A percentile compares a stretch with the other conserved stretches of the same genome.
Evolutionary conservation across 2,113 vertebrate species (phyloP).

Genomic region (Oplegnathus fasciatus): DNA sequence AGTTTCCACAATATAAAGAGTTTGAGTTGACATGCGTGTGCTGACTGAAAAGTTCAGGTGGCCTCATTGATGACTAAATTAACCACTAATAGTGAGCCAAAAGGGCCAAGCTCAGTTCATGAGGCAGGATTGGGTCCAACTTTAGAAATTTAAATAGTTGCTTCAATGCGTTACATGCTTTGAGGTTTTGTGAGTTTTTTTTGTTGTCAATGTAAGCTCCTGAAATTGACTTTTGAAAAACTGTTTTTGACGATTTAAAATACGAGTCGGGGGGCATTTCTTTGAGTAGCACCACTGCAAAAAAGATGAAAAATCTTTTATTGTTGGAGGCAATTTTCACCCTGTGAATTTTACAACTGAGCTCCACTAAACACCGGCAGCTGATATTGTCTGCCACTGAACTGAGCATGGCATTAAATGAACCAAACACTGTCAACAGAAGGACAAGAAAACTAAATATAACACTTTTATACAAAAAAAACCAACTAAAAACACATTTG

Average conservation of each 20-base stretch:
- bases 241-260: not conserved
- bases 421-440: conserved; percentile 7
- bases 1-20: too few species aligned
- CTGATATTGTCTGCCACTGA: not conserved
- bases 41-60: too few species aligned
- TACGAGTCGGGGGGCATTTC: not conserved
- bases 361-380: not conserved
- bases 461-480: conserved; percentile 25
- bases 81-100: not conserved
- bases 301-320: conserved; percentile 38
- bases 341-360: conserved; percentile 8
- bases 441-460: conserved; percentile 8
- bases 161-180: not conserved
- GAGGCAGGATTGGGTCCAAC: not conserved
- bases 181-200: not conserved
- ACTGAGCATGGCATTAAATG: not conserved
- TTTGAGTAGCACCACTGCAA: not conserved
- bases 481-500: not conserved
- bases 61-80: too few species aligned
- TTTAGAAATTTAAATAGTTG: not conserved
- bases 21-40: too few species aligned
- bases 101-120: not conserved
- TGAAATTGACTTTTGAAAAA: not conserved
- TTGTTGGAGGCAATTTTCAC: conserved; percentile 7
- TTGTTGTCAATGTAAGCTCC: too few species aligned